phyloP scores from a whole-genome alignment of 2,797 vertebrate species.

The Melopsittacus undulatus region DNA sequence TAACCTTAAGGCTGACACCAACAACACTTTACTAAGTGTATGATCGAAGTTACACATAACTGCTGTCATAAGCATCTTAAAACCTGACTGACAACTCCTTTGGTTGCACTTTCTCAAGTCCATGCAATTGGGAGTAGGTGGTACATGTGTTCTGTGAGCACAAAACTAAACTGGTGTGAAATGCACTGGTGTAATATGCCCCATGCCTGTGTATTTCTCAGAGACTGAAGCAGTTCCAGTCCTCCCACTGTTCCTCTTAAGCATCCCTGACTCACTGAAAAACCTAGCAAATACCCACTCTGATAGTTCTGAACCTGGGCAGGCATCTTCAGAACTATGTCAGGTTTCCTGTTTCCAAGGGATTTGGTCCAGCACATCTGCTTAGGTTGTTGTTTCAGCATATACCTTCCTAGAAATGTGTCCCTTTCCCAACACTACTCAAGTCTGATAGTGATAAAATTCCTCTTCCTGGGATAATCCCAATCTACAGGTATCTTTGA shows the following conservation, averaged over 20 bases:
- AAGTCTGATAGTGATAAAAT: background rate
- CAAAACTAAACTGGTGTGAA: background rate
- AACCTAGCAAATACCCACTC: background rate
- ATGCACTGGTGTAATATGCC: background rate
- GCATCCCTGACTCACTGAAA: background rate
- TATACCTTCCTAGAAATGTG: background rate
- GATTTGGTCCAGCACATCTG: background rate
- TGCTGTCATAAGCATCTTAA: background rate
- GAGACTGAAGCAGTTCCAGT: background rate
- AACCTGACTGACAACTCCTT: background rate
- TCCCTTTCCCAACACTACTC: background rate
- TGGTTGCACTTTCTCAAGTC: background rate
- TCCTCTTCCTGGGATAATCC: background rate
- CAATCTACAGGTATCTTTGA: background rate
- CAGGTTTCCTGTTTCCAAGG: background rate
- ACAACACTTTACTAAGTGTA: background rate
- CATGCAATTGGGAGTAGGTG: background rate
- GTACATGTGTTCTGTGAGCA: background rate
- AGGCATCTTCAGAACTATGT: background rate
- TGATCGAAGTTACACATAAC: background rate
- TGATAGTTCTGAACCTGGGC: background rate
- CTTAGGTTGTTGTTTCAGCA: background rate
- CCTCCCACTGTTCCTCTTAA: background rate
- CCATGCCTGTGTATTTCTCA: background rate
- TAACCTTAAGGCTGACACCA: background rate